phyloP scores from a whole-genome alignment of 2,113 vertebrate species.

The Chamaetylas fuelleborni region DNA sequence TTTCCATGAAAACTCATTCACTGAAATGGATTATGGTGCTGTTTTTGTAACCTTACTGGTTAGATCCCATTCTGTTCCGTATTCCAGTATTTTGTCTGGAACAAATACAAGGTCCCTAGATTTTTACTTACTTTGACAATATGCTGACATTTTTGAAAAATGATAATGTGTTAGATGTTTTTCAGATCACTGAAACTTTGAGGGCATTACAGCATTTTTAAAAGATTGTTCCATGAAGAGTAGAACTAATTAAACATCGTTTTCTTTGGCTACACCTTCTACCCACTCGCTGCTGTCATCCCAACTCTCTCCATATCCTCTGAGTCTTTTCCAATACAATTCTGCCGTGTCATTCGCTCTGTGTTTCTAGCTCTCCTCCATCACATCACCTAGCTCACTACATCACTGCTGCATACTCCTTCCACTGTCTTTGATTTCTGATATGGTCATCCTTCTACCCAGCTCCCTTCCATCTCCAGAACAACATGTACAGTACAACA shows the following conservation, averaged over 20 bases:
- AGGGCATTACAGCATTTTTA: not conserved
- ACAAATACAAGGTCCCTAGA: not conserved
- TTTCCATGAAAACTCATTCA: slow-evolving; percentile 24
- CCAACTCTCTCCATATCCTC: not conserved
- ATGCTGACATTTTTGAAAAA: not conserved
- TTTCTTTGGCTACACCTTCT: not conserved
- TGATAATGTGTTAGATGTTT: not conserved
- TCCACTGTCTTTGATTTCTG: not conserved
- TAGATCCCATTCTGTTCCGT: not conserved
- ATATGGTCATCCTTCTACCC: not conserved
- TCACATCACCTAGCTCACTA: not conserved
- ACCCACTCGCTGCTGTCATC: not conserved
- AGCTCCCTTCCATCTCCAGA: not conserved
- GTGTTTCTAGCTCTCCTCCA: not conserved
- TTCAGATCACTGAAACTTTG: not conserved
- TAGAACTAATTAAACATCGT: not conserved
- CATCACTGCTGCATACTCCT: not conserved
- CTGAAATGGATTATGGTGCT: not conserved
- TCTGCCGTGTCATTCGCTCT: not conserved
- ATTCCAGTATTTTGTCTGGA: not conserved
- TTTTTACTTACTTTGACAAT: not conserved
- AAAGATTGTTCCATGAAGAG: not conserved
- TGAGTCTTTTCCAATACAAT: not conserved
- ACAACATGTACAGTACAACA: not conserved
- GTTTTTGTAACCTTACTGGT: slow-evolving; percentile 16